Percentiles rank a stretch among this genome's conserved stretches.
These are phyloP conservation scores for Sycophila texana DNA, from an alignment of 2,888 invertebrate genomes.

Conservation along the genomic window DNA sequence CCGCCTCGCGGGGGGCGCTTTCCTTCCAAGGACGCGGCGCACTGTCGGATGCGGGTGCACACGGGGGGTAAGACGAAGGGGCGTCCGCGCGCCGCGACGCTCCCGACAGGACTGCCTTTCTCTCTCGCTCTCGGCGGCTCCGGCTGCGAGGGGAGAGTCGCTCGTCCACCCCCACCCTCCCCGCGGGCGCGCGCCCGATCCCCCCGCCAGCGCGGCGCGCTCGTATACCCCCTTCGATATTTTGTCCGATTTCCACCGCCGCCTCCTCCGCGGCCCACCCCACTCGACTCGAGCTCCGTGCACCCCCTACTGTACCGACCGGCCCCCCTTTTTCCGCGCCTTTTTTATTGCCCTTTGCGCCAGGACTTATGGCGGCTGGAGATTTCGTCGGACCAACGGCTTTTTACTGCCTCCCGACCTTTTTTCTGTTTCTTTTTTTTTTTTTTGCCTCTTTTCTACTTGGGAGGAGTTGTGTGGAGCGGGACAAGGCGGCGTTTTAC, in stretches of 20 bases:
- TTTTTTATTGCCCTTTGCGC: too few species aligned
- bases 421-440: too few species aligned
- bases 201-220: conserved; percentile 12
- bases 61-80: conserved; percentile 63
- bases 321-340: too few species aligned
- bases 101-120: conserved; percentile 75
- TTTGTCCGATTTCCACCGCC: conserved; percentile 10
- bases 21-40: neutral
- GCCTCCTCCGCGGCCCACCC: too few species aligned
- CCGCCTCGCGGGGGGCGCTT: neutral
- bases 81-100: conserved; percentile 74
- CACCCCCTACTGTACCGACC: too few species aligned
- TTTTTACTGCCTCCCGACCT: too few species aligned
- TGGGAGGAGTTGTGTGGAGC: too few species aligned
- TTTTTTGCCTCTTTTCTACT: too few species aligned
- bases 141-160: neutral
- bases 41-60: neutral
- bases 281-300: too few species aligned
- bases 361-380: too few species aligned
- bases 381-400: too few species aligned
- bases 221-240: conserved; percentile 4
- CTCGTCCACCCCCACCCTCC: neutral
- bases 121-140: conserved; percentile 51
- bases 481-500: too few species aligned
- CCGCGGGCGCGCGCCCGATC: neutral